Conservation (phyloP, 1,140 invertebrate genomes). For the Cyrtorhinus lividipennis region DNA sequence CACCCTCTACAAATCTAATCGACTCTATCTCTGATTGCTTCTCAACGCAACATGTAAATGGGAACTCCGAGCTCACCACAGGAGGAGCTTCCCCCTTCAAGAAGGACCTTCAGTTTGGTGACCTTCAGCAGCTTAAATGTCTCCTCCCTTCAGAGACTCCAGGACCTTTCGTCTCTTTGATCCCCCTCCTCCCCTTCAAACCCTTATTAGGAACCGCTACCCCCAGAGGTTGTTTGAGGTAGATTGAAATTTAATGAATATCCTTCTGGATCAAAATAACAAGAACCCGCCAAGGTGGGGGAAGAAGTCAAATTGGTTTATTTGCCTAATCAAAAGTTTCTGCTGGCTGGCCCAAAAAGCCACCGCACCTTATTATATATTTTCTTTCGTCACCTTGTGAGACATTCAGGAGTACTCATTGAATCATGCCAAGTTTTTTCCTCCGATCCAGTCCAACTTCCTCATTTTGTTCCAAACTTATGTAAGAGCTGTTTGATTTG, state of each 20-base stretch:
- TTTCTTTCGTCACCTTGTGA: too few species aligned
- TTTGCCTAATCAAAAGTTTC: not conserved
- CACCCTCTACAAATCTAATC: too few species aligned
- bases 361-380: too few species aligned
- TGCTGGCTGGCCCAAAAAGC: not conserved
- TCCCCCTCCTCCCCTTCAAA: not conserved
- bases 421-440: too few species aligned
- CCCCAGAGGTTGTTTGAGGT: not conserved
- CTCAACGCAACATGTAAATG: too few species aligned
- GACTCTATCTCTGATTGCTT: too few species aligned
- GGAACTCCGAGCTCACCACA: too few species aligned
- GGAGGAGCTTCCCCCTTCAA: too few species aligned
- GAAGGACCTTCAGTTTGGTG: not conserved
- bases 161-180: not conserved
- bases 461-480: too few species aligned
- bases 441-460: too few species aligned
- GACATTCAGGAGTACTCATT: too few species aligned
- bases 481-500: too few species aligned
- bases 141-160: not conserved
- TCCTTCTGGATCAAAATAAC: not conserved
- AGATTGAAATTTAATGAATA: not conserved
- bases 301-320: not conserved
- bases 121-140: not conserved
- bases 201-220: not conserved
- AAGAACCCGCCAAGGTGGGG: not conserved